phyloP scores from a whole-genome alignment of 1,140 invertebrate species.

The Thaumetopoea pityocampa region DNA sequence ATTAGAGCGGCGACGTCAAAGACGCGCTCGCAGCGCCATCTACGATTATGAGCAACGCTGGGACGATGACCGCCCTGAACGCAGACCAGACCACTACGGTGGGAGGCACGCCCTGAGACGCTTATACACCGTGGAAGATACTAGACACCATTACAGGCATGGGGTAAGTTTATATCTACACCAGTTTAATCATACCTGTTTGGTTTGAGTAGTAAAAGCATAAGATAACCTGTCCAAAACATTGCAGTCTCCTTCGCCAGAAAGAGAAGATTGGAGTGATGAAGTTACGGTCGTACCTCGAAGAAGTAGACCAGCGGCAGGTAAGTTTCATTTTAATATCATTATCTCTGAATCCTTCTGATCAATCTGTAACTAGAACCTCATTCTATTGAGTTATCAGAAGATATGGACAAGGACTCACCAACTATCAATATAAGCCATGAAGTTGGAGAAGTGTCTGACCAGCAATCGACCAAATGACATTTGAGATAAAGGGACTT shows the following conservation, averaged over 20 bases:
- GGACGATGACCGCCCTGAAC: slow-evolving; percentile 25
- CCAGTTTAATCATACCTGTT: not conserved
- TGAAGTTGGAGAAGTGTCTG: too few relatives aligned
- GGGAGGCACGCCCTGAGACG: slow-evolving; percentile 28
- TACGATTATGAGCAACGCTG: slow-evolving; percentile 45
- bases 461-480: too few relatives aligned
- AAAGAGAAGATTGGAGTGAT: slow-evolving; percentile 56
- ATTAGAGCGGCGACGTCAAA: slow-evolving; percentile 32
- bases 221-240: too few relatives aligned
- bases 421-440: too few relatives aligned
- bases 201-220: too few relatives aligned
- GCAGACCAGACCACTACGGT: slow-evolving; percentile 5
- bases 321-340: too few relatives aligned
- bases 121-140: slow-evolving; percentile 50
- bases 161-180: slow-evolving; percentile 21
- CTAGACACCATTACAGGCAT: slow-evolving; percentile 23
- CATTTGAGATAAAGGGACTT: too few relatives aligned
- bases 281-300: slow-evolving; percentile 32
- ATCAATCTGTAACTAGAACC: too few relatives aligned
- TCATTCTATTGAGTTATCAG: too few relatives aligned
- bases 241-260: slow-evolving; percentile 50
- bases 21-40: slow-evolving; percentile 50
- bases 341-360: too few relatives aligned
- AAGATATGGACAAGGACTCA: too few relatives aligned
- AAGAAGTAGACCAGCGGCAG: slow-evolving; percentile 31